Evolutionary conservation across 1,140 invertebrate genomes (phyloP).

Genomic region (Telenomus remus): DNA sequence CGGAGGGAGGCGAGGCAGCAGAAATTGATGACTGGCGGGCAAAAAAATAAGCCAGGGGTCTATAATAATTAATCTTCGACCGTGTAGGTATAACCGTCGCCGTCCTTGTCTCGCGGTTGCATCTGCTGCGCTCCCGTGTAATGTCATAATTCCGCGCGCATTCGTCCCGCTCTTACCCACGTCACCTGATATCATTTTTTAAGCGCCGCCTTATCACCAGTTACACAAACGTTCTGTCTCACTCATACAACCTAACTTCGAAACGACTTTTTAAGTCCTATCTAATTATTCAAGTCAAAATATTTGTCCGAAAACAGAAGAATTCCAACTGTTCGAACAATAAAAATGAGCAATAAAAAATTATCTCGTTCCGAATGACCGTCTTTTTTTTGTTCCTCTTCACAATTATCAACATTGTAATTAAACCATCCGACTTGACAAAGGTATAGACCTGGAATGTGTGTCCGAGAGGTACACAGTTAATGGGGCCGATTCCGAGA

Average conservation of each 20-base stretch:
- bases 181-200: slow-evolving; percentile 54
- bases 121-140: slow-evolving; percentile 52
- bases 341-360: no score
- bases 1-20: slow-evolving; percentile 61
- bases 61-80: slow-evolving; percentile 74
- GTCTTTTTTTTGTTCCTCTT: no score
- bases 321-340: no score
- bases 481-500: slow-evolving; percentile 19
- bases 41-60: slow-evolving; percentile 71
- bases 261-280: no score
- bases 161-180: slow-evolving; percentile 36
- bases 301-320: no score
- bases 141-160: slow-evolving; percentile 53
- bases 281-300: no score
- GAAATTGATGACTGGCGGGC: slow-evolving; percentile 73
- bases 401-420: slow-evolving; percentile 4
- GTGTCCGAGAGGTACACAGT: slow-evolving; percentile 3
- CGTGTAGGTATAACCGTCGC: slow-evolving; percentile 61
- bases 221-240: not conserved
- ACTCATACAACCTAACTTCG: not conserved
- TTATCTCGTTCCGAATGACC: no score
- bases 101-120: slow-evolving; percentile 43
- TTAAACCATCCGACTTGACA: slow-evolving; percentile 8
- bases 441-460: slow-evolving; percentile 14
- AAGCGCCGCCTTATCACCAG: slow-evolving; percentile 23